phyloP scores from a whole-genome alignment of 2,113 vertebrate species.

The Microtus montanus region DNA sequence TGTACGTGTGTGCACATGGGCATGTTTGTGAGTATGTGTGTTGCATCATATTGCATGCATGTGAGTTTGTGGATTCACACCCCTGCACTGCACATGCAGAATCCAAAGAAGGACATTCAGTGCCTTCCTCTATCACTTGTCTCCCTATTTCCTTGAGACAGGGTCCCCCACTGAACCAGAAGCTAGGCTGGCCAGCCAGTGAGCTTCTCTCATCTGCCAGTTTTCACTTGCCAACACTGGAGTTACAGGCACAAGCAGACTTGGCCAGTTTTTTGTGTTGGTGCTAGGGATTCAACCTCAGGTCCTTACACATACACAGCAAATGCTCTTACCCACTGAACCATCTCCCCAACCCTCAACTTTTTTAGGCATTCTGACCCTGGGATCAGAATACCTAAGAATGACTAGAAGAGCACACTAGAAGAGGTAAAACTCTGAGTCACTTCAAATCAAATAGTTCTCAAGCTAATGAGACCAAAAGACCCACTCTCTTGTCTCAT shows the following conservation, averaged over 20 bases:
- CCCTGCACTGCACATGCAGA: background rate
- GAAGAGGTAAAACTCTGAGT: background rate
- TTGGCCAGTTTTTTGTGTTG: background rate
- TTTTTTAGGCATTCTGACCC: conserved; percentile 14
- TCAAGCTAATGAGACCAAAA: conserved; percentile 22
- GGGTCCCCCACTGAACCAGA: background rate
- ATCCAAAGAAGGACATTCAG: background rate
- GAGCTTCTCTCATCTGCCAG: background rate
- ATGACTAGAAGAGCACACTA: background rate
- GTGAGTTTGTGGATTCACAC: background rate
- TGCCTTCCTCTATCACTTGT: background rate
- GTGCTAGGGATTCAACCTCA: background rate
- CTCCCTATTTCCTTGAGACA: background rate
- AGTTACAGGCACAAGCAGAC: background rate
- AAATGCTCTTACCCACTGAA: background rate
- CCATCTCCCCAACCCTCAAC: background rate
- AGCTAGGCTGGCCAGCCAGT: background rate
- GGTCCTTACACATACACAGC: background rate
- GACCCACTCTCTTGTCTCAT: background rate
- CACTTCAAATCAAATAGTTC: conserved; percentile 27
- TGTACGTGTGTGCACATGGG: too few relatives aligned
- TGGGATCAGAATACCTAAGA: background rate
- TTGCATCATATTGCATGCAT: background rate
- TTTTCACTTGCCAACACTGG: background rate
- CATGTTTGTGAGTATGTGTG: background rate